phyloP scores from a whole-genome alignment of 2,113 vertebrate species.

The Scopus umbretta region DNA sequence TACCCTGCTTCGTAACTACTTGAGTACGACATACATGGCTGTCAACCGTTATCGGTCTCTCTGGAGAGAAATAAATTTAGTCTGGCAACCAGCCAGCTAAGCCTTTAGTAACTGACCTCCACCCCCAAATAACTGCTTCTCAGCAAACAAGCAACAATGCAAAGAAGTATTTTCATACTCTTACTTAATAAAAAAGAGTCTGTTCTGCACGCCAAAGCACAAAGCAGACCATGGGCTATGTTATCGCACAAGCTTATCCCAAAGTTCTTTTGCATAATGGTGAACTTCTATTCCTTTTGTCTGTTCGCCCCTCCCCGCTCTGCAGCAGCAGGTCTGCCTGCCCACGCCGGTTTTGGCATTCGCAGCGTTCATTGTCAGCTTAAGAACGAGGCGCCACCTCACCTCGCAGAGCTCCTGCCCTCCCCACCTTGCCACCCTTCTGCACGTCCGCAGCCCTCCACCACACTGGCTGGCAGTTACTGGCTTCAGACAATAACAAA shows the following conservation, averaged over 20 bases:
- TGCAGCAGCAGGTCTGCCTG: not conserved
- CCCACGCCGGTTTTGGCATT: not conserved
- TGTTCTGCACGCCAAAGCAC: not conserved
- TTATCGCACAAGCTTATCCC: not conserved
- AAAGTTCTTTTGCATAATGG: not conserved
- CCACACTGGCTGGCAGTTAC: not conserved
- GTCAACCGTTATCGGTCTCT: not conserved
- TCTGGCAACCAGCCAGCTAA: not conserved
- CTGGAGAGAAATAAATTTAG: not conserved
- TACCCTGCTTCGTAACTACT: not conserved
- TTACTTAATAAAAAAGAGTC: not conserved
- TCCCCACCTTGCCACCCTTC: not conserved
- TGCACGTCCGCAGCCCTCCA: not conserved
- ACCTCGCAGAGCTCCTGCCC: not conserved
- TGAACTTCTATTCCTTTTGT: not conserved
- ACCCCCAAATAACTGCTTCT: not conserved
- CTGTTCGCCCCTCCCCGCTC: not conserved
- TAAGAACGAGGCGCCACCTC: accelerated
- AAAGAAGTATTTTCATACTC: not conserved
- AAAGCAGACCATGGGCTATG: not conserved
- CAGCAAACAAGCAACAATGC: not conserved
- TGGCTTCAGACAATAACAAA: not conserved
- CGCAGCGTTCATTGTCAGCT: not conserved
- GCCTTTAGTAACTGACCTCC: not conserved
- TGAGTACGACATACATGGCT: not conserved